A percentile compares a stretch with the other conserved stretches of the same genome.
phyloP scores from a whole-genome alignment of 2,113 vertebrate genomes.

The Xiphophorus hellerii region DNA sequence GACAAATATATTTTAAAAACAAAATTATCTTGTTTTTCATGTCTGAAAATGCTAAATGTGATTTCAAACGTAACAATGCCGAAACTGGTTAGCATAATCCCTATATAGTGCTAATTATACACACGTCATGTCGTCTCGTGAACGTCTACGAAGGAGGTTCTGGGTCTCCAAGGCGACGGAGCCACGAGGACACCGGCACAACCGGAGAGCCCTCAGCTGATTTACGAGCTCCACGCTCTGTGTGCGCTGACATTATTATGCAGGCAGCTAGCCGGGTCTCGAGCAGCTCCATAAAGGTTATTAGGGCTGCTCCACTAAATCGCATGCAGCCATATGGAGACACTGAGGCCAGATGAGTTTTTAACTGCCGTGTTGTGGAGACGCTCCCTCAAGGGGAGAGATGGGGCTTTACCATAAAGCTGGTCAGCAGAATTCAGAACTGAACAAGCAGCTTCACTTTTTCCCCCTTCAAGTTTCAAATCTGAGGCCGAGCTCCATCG shows the following conservation, averaged over 20 bases:
- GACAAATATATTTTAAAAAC: too few species aligned
- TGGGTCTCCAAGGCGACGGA: slow-evolving; percentile 9
- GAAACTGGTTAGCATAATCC: too few species aligned
- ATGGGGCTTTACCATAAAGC: slow-evolving; percentile 9
- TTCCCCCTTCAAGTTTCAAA: too few species aligned
- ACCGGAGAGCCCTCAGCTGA: slow-evolving; percentile 29
- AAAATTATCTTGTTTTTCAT: too few species aligned
- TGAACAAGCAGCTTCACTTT: slow-evolving; percentile 18
- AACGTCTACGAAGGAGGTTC: slow-evolving; percentile 7
- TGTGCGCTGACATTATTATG: slow-evolving; percentile 51
- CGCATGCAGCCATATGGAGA: slow-evolving; percentile 40
- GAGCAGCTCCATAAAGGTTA: slow-evolving; percentile 53
- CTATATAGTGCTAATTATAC: not conserved
- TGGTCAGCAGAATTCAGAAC: slow-evolving; percentile 32
- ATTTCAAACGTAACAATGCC: too few species aligned
- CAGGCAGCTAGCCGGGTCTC: slow-evolving; percentile 37
- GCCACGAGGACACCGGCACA: slow-evolving; percentile 27
- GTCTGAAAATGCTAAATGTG: too few species aligned
- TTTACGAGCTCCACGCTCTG: slow-evolving; percentile 42
- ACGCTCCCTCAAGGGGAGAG: slow-evolving; percentile 11
- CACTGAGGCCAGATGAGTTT: slow-evolving; percentile 44
- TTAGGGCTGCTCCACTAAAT: slow-evolving; percentile 36
- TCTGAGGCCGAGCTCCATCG: too few species aligned
- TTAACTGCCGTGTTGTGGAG: slow-evolving; percentile 37
- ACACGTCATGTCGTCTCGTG: not conserved